These are phyloP conservation scores for Ceratitis capitata DNA, from an alignment of 1,140 invertebrate genomes.

Conservation along the genomic window DNA sequence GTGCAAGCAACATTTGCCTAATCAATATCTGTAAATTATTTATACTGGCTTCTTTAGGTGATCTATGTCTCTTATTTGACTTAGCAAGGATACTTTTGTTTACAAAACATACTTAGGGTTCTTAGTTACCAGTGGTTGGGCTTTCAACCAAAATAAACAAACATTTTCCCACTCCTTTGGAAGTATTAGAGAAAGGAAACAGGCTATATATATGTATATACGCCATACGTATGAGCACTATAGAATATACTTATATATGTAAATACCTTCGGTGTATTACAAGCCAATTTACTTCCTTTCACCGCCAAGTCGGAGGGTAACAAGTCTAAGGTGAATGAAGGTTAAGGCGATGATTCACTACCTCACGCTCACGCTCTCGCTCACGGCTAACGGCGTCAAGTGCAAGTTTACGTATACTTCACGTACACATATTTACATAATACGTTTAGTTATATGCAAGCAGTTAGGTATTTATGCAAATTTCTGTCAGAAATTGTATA, in stretches of 20 bases:
- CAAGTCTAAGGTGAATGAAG: background rate
- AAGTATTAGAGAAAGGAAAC: background rate
- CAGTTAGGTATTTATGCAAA: background rate
- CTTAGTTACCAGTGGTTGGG: background rate
- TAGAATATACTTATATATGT: background rate
- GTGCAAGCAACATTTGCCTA: too few species aligned
- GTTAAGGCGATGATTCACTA: conserved; percentile 26
- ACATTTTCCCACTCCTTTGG: too few species aligned
- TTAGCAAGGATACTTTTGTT: background rate
- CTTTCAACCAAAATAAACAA: background rate
- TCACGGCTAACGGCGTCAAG: conserved; percentile 15
- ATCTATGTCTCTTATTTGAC: background rate
- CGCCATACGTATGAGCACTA: too few species aligned
- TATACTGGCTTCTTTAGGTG: background rate
- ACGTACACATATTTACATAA: background rate
- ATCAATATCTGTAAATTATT: too few species aligned
- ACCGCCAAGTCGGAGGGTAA: too few species aligned
- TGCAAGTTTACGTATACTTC: background rate
- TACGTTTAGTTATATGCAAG: background rate
- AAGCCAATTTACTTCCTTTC: background rate
- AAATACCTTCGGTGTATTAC: too few species aligned
- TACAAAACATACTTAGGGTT: background rate
- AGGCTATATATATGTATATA: too few species aligned
- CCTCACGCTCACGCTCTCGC: too few species aligned
- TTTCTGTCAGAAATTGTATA: background rate